Base-by-base conservation (phyloP, 2,113 vertebrate species). In the Alethe diademata region DNA sequence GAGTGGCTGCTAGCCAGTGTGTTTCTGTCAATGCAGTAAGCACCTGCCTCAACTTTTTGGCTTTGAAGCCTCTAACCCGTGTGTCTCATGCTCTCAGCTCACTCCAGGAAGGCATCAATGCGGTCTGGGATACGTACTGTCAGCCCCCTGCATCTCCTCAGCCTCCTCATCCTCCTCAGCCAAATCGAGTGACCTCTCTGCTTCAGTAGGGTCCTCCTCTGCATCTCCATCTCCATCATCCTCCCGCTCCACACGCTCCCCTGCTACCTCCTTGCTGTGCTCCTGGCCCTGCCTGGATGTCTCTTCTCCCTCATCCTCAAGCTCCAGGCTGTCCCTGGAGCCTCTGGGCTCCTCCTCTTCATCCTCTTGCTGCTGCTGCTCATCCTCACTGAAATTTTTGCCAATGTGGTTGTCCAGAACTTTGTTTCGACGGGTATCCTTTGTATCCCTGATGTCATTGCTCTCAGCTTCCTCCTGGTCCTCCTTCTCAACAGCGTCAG, bases 201-300 rank as follows among this genome's bases (percentile, higher is more conserved):
- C 82, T 48, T 90, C 35, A 0, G 97, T 96, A 67, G 97, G 95
- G 40, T 93, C 92, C 61, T 97, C 97, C 10, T 97, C 97, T 87
- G 91, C 78, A 8, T 58, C 78, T 72, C 79, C 56, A 3, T 92
- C 72, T 82, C 82, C 9, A 0, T 95, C 94, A 28, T 97, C 97
- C 29, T 98, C 95, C 13, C 84, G 78, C 28, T 74, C 92, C 57
- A 91, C 60, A 35, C 42, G 95, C 15, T 92, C 86, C 72, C 42
- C 93, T 79, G 67, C 89, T 8, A 6, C 78, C 65, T 95, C 95
- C 24, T 86, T 80, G 58, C 70, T 95, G n/a, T 88, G 86, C 50
- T 92, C 91, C 56, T 86, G 85, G 38, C 76, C 86, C 31, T 67
- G 75, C 53, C 51, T 95, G 47, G 92, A 94, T 74, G 64, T 13